phyloP scores from a whole-genome alignment of 2,113 vertebrate genomes.

The Pardalotus punctatus region DNA sequence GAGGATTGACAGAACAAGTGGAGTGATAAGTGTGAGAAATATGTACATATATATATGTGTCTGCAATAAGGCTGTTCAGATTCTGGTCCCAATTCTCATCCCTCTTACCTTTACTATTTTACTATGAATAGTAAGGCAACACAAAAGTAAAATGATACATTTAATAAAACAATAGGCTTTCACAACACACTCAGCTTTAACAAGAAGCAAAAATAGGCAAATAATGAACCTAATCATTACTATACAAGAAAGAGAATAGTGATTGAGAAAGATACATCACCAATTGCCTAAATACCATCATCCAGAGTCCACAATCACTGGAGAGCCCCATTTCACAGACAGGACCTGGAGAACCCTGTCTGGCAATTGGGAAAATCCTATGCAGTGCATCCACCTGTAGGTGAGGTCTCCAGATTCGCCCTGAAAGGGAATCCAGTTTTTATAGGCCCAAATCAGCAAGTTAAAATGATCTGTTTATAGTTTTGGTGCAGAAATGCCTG shows the following conservation, averaged over 20 bases:
- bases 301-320: background rate
- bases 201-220: background rate
- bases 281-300: background rate
- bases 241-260: background rate
- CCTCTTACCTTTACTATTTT: background rate
- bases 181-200: background rate
- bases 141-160: background rate
- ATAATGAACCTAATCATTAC: background rate
- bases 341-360: background rate
- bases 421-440: background rate
- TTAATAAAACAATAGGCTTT: background rate
- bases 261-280: background rate
- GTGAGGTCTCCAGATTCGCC: fast-evolving
- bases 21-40: background rate
- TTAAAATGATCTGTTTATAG: background rate
- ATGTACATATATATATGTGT: background rate
- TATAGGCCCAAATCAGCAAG: background rate
- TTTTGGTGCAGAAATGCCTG: background rate
- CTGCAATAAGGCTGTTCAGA: background rate
- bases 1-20: background rate
- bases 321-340: background rate
- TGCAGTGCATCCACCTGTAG: background rate
- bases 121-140: background rate
- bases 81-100: background rate
- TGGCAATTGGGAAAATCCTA: background rate